phyloP scores from a whole-genome alignment of 2,888 invertebrate species.

The Drosophila multiciliata region DNA sequence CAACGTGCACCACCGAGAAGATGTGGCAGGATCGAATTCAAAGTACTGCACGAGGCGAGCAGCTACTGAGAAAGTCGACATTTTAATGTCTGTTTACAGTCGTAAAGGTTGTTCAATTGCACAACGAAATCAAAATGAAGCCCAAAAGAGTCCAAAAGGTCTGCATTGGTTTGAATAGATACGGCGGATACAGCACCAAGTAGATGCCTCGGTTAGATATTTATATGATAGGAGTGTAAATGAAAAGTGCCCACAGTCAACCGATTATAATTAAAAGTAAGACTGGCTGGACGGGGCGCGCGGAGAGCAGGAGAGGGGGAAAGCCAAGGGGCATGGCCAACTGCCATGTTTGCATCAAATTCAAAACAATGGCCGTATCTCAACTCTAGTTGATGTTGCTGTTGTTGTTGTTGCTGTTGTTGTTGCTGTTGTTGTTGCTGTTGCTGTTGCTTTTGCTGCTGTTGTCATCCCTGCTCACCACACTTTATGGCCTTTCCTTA shows the following conservation, averaged over 20 bases:
- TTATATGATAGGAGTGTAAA: conserved; percentile 28
- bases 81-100: conserved; percentile 83
- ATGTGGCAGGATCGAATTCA: conserved; percentile 71
- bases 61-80: conserved; percentile 61
- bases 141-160: conserved; percentile 2
- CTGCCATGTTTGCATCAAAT: conserved; percentile 72
- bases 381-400: conserved; percentile 41
- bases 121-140: conserved; percentile 28
- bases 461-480: conserved; percentile 80
- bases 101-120: conserved; percentile 82
- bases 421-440: conserved; percentile 33
- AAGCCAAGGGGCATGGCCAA: conserved; percentile 58
- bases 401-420: neutral
- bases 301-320: neutral
- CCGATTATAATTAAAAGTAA: conserved; percentile 75
- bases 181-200: neutral
- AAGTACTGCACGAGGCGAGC: conserved; percentile 49
- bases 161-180: conserved; percentile 2
- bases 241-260: conserved; percentile 59
- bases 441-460: conserved; percentile 37
- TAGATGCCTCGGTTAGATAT: conserved; percentile 8
- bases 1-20: conserved; percentile 46
- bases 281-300: conserved; percentile 4
- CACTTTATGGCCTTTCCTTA: conserved; percentile 78
- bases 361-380: conserved; percentile 76